A percentile compares a stretch with the other conserved stretches of the same genome.
These are phyloP conservation scores for Conus betulinus DNA, from an alignment of 1,140 invertebrate species.

Conservation along the genomic window DNA sequence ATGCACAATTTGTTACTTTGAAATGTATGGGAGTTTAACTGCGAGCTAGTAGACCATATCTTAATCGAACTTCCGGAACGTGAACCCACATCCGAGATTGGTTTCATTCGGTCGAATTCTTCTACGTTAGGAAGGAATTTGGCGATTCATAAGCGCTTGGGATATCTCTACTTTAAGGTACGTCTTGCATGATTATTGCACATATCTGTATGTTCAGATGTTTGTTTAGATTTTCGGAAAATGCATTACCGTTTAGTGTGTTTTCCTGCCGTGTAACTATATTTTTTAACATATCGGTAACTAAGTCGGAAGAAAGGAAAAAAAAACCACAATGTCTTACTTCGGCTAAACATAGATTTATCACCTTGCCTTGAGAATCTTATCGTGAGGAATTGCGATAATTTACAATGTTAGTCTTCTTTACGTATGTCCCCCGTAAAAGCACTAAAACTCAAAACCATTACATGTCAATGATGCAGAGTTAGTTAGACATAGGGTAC, in stretches of 20 bases:
- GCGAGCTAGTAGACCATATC: not conserved
- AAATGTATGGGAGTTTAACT: not conserved
- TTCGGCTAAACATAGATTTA: no score
- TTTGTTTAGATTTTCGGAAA: not conserved
- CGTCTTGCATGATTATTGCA: not conserved
- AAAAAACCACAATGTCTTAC: no score
- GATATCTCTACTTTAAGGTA: not conserved
- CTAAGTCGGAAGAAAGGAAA: not conserved
- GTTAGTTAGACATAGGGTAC: no score
- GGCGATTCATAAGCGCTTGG: not conserved
- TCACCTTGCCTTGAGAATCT: no score
- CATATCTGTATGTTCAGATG: not conserved
- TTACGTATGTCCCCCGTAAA: no score
- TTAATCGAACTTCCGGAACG: constrained; percentile 36
- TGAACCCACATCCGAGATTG: constrained; percentile 14
- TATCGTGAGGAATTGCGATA: no score
- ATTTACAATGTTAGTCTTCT: no score
- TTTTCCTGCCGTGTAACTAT: not conserved
- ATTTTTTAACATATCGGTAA: not conserved
- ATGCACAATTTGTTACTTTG: not conserved
- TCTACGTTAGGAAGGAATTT: constrained; percentile 4
- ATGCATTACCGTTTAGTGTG: not conserved
- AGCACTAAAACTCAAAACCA: no score
- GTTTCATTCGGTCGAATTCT: constrained; percentile 12
- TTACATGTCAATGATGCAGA: no score